Percentiles rank a stretch among this genome's conserved stretches.
These are phyloP conservation scores for Callospermophilus lateralis DNA, from an alignment of 2,113 vertebrate species.

Conservation along the genomic window DNA sequence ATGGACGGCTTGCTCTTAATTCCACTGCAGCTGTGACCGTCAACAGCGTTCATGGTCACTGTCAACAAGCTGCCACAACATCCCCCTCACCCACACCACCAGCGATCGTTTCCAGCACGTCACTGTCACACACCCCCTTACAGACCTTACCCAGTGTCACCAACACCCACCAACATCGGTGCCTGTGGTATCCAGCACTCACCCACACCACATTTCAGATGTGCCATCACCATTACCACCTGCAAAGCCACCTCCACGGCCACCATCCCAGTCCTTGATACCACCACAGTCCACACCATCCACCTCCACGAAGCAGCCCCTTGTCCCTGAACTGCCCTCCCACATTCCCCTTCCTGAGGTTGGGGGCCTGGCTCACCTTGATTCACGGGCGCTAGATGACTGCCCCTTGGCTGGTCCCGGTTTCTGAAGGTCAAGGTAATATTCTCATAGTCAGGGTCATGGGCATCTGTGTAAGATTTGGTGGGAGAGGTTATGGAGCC, in stretches of 20 bases:
- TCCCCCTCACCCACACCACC: background rate
- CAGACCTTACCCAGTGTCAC: background rate
- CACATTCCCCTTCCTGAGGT: background rate
- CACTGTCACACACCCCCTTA: background rate
- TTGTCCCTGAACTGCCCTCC: background rate
- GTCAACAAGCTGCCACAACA: background rate
- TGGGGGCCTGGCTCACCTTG: background rate
- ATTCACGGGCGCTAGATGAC: background rate
- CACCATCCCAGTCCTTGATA: background rate
- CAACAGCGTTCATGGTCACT: accelerated
- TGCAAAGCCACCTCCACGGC: background rate
- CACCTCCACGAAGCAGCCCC: background rate
- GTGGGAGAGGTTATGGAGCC: background rate
- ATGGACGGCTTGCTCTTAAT: background rate
- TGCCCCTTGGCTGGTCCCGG: background rate
- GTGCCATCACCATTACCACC: too few species aligned
- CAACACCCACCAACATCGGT: background rate
- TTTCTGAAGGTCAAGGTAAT: conserved; percentile 65
- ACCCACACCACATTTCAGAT: too few species aligned
- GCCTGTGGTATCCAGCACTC: background rate
- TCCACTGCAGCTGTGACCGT: background rate
- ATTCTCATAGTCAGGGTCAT: conserved; percentile 73
- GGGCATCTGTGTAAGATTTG: conserved; percentile 5
- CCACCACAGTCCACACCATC: background rate
- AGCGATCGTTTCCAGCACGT: too few species aligned